A percentile compares a stretch with the other conserved stretches of the same genome.
Conservation (phyloP, 2,888 invertebrate genomes). For the Latrodectus elegans region DNA sequence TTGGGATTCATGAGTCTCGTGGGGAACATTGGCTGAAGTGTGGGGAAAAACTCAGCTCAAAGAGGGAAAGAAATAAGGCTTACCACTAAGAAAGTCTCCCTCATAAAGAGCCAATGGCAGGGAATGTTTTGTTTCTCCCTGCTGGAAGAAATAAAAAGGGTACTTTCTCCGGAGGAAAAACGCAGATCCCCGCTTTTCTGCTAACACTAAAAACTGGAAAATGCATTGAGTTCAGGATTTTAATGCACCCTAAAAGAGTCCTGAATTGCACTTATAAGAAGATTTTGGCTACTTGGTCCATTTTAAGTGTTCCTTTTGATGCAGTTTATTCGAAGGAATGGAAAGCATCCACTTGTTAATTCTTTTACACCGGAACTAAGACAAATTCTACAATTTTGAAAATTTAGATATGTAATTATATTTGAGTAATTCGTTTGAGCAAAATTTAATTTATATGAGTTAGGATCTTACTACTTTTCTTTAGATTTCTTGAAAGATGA, state of each 20-base stretch:
- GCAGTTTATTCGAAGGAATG: constrained; percentile 31
- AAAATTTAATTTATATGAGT: no score
- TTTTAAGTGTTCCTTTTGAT: constrained; percentile 40
- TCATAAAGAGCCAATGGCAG: background rate
- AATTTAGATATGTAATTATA: no score
- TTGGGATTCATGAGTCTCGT: constrained; percentile 29
- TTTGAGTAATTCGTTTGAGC: no score
- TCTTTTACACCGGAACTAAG: no score
- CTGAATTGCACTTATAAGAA: constrained; percentile 39
- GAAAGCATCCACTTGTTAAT: background rate
- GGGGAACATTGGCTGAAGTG: constrained; percentile 15
- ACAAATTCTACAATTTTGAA: no score
- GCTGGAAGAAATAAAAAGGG: constrained; percentile 10
- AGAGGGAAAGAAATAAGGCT: background rate
- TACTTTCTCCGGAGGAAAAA: background rate
- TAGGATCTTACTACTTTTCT: no score
- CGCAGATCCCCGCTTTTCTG: constrained; percentile 9
- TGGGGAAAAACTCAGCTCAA: background rate
- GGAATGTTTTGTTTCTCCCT: constrained; percentile 3
- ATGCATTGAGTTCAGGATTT: constrained; percentile 44
- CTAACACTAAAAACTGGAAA: constrained; percentile 40
- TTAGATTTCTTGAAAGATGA: no score
- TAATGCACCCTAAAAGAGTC: constrained; percentile 52
- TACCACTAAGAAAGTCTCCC: constrained; percentile 1
- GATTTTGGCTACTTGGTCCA: constrained; percentile 15